A percentile compares a stretch with the other conserved stretches of the same genome.
Evolutionary conservation across 2,888 invertebrate species (phyloP).

Genomic region (Endomychus coccineus): DNA sequence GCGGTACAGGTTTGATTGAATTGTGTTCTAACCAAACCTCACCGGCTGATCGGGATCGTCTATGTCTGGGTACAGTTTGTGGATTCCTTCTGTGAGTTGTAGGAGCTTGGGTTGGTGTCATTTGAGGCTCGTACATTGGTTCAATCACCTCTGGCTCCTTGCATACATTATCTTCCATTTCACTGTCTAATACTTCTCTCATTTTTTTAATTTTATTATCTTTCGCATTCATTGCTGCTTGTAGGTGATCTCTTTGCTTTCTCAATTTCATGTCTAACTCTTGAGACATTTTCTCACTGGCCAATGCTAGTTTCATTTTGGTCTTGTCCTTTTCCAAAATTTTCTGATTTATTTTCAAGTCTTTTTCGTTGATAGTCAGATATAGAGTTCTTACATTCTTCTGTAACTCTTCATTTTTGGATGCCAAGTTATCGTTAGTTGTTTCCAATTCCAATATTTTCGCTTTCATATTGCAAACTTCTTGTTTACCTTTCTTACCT

Average conservation of each 20-base stretch:
- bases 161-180: conserved; percentile 30
- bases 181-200: conserved; percentile 51
- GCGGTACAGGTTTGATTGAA: conserved; percentile 67
- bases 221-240: conserved; percentile 51
- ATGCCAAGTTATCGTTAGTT: conserved; percentile 52
- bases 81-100: conserved; percentile 12
- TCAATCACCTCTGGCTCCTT: conserved; percentile 8
- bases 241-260: conserved; percentile 50
- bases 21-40: conserved; percentile 83
- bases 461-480: conserved; percentile 57
- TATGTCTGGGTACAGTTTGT: conserved; percentile 55
- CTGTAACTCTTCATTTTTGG: conserved; percentile 58
- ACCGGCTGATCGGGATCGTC: conserved; percentile 76
- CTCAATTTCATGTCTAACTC: conserved; percentile 59
- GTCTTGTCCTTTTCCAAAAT: conserved; percentile 60
- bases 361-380: conserved; percentile 52
- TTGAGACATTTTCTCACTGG: conserved; percentile 66
- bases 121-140: conserved; percentile 6
- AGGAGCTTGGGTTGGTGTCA: conserved; percentile 13
- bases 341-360: conserved; percentile 55
- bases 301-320: conserved; percentile 59
- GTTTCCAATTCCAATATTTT: conserved; percentile 60
- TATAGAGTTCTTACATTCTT: conserved; percentile 29
- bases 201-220: conserved; percentile 56
- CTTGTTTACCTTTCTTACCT: conserved; percentile 60